A percentile compares a stretch with the other conserved stretches of the same genome.
These are phyloP conservation scores for Uloborus plumipes DNA, from an alignment of 2,888 invertebrate genomes.

Conservation along the genomic window DNA sequence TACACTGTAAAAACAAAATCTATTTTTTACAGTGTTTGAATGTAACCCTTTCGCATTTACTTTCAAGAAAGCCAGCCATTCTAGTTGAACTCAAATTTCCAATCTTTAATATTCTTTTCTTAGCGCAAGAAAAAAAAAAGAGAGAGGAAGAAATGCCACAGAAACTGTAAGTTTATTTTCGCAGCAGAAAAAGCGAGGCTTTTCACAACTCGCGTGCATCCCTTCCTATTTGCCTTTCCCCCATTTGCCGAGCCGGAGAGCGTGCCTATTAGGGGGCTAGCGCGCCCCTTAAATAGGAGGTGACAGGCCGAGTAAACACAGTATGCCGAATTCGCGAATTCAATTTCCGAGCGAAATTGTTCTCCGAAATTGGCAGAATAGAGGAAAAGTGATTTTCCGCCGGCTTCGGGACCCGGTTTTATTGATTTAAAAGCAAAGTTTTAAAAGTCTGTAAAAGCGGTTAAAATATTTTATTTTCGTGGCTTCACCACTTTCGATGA, in stretches of 20 bases:
- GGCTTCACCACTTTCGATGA: too few species aligned
- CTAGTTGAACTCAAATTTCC: too few species aligned
- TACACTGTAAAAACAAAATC: too few species aligned
- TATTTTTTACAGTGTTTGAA: too few species aligned
- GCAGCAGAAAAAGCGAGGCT: slow-evolving; percentile 8
- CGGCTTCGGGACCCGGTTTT: slow-evolving; percentile 15
- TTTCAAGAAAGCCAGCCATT: too few species aligned
- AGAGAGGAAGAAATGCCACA: background rate
- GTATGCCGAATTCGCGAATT: slow-evolving; percentile 42
- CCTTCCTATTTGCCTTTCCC: slow-evolving; percentile 26
- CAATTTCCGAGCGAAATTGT: slow-evolving; percentile 55
- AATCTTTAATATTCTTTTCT: too few species aligned
- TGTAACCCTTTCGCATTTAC: too few species aligned
- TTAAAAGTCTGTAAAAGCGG: slow-evolving; percentile 34
- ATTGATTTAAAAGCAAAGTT: slow-evolving; percentile 56
- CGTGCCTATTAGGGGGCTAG: background rate
- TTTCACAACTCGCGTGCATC: slow-evolving; percentile 10
- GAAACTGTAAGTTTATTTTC: slow-evolving; percentile 6
- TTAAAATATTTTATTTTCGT: slow-evolving; percentile 1
- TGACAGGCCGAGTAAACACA: slow-evolving; percentile 56
- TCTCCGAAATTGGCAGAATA: slow-evolving; percentile 43
- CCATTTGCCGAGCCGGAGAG: background rate
- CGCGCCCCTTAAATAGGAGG: slow-evolving; percentile 39
- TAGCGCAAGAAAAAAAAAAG: too few species aligned
- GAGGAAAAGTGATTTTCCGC: slow-evolving; percentile 29